These are phyloP conservation scores for Tachina lurida DNA, from an alignment of 2,888 invertebrate genomes.

Conservation along the genomic window DNA sequence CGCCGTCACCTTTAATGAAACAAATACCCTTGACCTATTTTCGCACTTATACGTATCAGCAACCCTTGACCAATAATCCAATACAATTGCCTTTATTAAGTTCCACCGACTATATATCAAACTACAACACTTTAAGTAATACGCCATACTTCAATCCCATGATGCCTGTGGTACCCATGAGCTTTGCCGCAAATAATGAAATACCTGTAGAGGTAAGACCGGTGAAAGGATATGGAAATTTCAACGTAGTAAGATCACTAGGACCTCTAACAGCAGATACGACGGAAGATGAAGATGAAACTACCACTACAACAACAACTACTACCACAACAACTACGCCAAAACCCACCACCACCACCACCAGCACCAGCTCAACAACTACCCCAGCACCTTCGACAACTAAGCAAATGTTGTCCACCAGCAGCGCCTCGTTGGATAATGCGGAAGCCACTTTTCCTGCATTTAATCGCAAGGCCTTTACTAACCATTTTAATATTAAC, in stretches of 20 bases:
- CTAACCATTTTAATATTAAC: slow-evolving; percentile 75
- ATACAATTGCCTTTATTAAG: slow-evolving; percentile 75
- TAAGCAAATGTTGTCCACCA: slow-evolving; percentile 55
- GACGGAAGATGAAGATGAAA: slow-evolving; percentile 62
- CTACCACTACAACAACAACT: slow-evolving; percentile 50
- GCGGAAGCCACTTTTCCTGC: slow-evolving; percentile 75
- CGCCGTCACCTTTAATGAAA: slow-evolving; percentile 76
- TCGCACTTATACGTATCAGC: slow-evolving; percentile 81
- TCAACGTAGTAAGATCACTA: slow-evolving; percentile 56
- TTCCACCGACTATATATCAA: slow-evolving; percentile 65
- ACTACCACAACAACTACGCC: slow-evolving; percentile 72
- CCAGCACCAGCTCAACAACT: slow-evolving; percentile 56
- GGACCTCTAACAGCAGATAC: slow-evolving; percentile 63
- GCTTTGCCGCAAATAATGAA: slow-evolving; percentile 47
- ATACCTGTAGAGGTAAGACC: slow-evolving; percentile 55
- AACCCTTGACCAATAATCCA: slow-evolving; percentile 76
- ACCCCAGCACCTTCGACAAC: slow-evolving; percentile 57
- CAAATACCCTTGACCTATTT: slow-evolving; percentile 82
- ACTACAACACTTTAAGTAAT: slow-evolving; percentile 44
- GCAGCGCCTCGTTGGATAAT: slow-evolving; percentile 55
- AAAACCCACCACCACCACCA: slow-evolving; percentile 62
- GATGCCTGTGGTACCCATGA: slow-evolving; percentile 45
- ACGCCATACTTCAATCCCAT: slow-evolving; percentile 68
- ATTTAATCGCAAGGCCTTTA: slow-evolving; percentile 77
- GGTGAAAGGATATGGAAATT: slow-evolving; percentile 40